phyloP scores from a whole-genome alignment of 2,113 vertebrate genomes.

The Cygnus buccinator region DNA sequence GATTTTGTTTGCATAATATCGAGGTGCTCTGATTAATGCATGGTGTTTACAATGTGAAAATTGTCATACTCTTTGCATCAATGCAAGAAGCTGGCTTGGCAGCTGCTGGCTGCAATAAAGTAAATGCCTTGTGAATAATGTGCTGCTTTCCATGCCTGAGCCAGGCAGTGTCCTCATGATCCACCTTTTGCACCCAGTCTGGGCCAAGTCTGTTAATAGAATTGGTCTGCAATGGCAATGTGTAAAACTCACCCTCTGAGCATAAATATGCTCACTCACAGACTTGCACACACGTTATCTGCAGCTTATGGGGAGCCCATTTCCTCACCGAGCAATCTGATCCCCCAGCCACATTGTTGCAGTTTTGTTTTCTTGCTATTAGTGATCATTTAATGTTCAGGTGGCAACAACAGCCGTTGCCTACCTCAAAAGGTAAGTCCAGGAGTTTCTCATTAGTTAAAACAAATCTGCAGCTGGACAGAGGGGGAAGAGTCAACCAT shows the following conservation, averaged over 20 bases:
- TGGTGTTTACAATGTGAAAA: constrained; percentile 60
- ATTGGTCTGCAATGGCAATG: neutral
- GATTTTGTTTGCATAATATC: constrained; percentile 59
- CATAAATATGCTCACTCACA: neutral
- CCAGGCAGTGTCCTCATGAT: neutral
- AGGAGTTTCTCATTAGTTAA: constrained; percentile 7
- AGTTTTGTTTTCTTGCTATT: neutral
- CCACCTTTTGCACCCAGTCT: neutral
- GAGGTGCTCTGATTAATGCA: constrained; percentile 29
- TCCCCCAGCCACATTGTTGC: neutral
- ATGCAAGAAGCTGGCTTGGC: constrained; percentile 6
- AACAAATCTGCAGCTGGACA: neutral
- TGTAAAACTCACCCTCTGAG: neutral
- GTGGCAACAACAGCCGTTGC: neutral
- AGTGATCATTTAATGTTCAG: neutral
- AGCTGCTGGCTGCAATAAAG: constrained; percentile 13
- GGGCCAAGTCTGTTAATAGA: neutral
- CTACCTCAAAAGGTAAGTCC: constrained; percentile 16
- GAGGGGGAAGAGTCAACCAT: neutral
- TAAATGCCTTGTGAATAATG: constrained; percentile 31
- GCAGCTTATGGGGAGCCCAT: neutral
- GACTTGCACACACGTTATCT: neutral
- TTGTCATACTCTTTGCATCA: constrained; percentile 39
- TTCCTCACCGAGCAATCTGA: neutral
- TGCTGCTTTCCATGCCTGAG: neutral